These are phyloP conservation scores for Apus apus DNA, from an alignment of 2,113 vertebrate genomes.

Conservation along the genomic window DNA sequence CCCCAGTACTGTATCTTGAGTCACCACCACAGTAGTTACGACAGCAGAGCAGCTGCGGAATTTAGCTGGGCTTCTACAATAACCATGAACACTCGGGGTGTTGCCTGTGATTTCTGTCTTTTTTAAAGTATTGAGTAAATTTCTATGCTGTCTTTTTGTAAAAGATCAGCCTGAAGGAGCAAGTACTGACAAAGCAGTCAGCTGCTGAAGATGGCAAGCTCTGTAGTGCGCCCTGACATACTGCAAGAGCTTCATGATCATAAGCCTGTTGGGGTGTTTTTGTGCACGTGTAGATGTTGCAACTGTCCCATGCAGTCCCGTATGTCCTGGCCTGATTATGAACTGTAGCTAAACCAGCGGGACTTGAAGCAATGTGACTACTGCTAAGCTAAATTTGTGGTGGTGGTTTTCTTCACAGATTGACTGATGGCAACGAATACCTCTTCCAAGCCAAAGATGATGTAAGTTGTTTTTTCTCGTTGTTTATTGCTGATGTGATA, in stretches of 20 bases:
- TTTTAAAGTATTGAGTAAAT: neutral
- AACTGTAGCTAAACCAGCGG: neutral
- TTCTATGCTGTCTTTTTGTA: neutral
- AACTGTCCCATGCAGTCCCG: fast-evolving
- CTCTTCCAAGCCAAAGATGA: slow-evolving; percentile 99
- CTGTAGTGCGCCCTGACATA: fast-evolving
- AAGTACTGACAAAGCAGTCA: neutral
- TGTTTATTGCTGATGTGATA: neutral
- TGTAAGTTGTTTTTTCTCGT: slow-evolving; percentile 76
- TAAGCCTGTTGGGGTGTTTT: neutral
- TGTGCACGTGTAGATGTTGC: fast-evolving
- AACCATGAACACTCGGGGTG: neutral
- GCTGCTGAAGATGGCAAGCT: neutral
- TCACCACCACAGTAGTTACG: neutral
- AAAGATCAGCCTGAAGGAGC: neutral
- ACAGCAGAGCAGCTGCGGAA: neutral
- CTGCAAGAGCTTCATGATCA: neutral
- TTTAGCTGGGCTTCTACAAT: neutral
- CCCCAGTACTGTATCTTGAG: neutral
- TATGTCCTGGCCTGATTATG: neutral
- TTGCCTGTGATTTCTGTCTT: neutral
- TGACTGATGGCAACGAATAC: slow-evolving; percentile 94
- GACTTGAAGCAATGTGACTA: neutral
- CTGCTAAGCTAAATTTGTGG: neutral
- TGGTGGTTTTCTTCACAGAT: slow-evolving; percentile 76